Conservation (phyloP, 1,140 invertebrate species). For the Nomia melanderi region DNA sequence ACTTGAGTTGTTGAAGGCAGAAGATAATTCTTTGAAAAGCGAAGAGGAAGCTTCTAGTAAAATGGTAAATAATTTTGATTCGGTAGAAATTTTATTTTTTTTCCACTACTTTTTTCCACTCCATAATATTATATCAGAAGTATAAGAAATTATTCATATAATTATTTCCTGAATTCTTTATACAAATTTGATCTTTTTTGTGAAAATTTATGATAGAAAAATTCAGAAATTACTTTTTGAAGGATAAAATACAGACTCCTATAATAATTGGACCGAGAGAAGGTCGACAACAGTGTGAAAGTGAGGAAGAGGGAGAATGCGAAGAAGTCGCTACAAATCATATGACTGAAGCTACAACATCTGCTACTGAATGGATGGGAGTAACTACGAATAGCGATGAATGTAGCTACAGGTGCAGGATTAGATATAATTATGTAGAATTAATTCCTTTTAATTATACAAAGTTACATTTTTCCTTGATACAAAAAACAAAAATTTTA, state of each 20-base stretch:
- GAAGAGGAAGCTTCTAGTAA: constrained; percentile 66
- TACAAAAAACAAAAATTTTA: background rate
- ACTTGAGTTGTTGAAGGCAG: constrained; percentile 59
- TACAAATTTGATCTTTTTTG: constrained; percentile 21
- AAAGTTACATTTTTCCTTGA: background rate
- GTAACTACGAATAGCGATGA: constrained; percentile 93
- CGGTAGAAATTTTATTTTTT: background rate
- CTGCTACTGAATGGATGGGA: constrained; percentile 90
- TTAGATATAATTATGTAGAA: background rate
- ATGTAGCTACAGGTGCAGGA: constrained; percentile 86
- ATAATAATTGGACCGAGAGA: constrained; percentile 68
- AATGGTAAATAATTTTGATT: constrained; percentile 55
- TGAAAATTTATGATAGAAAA: background rate
- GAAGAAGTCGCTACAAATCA: constrained; percentile 81
- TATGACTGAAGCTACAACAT: constrained; percentile 83
- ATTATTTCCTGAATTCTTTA: background rate
- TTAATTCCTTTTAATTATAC: background rate
- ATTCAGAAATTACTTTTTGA: constrained; percentile 44
- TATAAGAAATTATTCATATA: background rate
- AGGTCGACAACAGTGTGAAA: constrained; percentile 76
- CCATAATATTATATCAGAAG: background rate
- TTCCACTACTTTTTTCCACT: background rate
- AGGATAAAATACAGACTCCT: constrained; percentile 66
- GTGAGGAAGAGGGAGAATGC: constrained; percentile 84
- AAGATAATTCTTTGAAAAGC: constrained; percentile 64